A percentile compares a stretch with the other conserved stretches of the same genome.
phyloP scores from a whole-genome alignment of 1,140 invertebrate species.

The Drosophila ercepeae region DNA sequence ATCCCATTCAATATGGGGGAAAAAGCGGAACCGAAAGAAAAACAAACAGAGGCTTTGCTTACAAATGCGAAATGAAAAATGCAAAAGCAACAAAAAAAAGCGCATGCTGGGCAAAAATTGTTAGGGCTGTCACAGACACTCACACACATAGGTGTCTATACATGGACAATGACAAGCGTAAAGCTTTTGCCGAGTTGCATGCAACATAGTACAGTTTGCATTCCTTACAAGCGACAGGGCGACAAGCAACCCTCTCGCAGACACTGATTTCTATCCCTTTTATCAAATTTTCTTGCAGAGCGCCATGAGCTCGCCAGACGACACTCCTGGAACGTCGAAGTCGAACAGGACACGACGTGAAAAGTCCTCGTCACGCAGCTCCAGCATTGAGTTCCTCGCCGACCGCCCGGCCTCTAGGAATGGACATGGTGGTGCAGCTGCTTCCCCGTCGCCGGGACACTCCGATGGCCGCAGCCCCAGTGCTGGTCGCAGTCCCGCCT shows the following conservation, averaged over 20 bases:
- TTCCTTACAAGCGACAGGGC: not conserved
- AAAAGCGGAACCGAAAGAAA: not conserved
- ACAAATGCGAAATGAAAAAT: not conserved
- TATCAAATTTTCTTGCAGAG: constrained; percentile 2
- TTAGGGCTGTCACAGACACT: not conserved
- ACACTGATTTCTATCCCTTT: not conserved
- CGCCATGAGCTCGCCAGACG: constrained; percentile 40
- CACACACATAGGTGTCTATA: not conserved
- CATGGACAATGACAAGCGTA: not conserved
- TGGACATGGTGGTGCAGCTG: not conserved
- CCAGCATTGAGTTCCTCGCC: constrained; percentile 6
- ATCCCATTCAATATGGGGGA: not conserved
- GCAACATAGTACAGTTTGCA: not conserved
- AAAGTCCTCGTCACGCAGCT: constrained; percentile 3
- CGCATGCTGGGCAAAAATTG: not conserved
- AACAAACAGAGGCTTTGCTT: not conserved
- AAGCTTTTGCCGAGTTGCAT: not conserved
- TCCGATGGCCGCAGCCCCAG: not conserved
- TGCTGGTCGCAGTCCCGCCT: not conserved
- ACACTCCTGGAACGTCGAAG: constrained; percentile 10
- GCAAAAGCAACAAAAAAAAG: too few species aligned
- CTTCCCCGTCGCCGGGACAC: not conserved
- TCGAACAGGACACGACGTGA: not conserved
- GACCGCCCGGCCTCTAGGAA: constrained; percentile 1
- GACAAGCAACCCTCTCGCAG: too few species aligned